Conservation (phyloP, 2,888 invertebrate species). For the Lasiommata megera region DNA sequence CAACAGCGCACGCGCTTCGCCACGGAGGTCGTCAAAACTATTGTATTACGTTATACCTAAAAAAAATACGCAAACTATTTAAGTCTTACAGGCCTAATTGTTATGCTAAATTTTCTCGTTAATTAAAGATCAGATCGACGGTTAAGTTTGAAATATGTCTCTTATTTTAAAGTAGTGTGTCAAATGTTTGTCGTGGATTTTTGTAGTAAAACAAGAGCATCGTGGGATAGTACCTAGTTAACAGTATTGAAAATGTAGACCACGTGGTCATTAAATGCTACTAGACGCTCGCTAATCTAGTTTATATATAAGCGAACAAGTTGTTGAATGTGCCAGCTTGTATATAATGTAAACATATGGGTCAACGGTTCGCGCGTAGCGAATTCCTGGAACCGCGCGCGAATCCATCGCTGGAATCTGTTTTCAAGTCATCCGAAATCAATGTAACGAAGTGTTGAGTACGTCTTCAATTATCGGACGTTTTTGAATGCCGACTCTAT, state of each 20-base stretch:
- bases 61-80: too few species aligned
- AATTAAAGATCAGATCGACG: too few species aligned
- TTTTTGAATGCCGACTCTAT: slow-evolving; percentile 7
- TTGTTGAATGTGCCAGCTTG: slow-evolving; percentile 6
- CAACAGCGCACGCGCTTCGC: too few species aligned
- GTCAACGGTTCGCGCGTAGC: slow-evolving; percentile 58
- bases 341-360: slow-evolving; percentile 56
- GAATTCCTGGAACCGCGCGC: slow-evolving; percentile 52
- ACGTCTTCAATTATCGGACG: not conserved
- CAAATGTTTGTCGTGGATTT: too few species aligned
- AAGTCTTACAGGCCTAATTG: too few species aligned
- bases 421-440: slow-evolving; percentile 31
- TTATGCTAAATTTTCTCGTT: too few species aligned
- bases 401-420: slow-evolving; percentile 36
- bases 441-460: slow-evolving; percentile 27
- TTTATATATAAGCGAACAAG: slow-evolving; percentile 11
- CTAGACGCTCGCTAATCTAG: not conserved
- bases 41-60: too few species aligned
- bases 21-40: too few species aligned
- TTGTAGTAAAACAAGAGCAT: too few species aligned
- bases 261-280: not conserved
- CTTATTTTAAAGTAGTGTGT: too few species aligned
- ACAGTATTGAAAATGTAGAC: not conserved
- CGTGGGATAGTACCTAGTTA: not conserved
- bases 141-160: too few species aligned